Evolutionary conservation across 2,113 vertebrate species (phyloP).

Genomic region (Zosterops borbonicus): DNA sequence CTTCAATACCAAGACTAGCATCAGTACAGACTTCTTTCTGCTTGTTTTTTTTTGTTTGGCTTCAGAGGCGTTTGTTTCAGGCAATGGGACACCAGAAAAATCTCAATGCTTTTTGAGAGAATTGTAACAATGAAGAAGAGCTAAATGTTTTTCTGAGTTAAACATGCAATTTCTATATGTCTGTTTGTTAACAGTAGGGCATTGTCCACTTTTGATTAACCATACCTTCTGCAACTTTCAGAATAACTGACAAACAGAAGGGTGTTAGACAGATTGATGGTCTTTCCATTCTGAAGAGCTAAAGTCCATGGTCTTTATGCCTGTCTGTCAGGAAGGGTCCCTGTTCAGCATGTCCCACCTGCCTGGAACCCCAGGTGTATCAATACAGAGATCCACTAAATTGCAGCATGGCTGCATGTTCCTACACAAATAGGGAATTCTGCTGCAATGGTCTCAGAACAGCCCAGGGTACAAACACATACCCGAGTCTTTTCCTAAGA

Average conservation of each 20-base stretch:
- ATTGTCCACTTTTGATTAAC: background rate
- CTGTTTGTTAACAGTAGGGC: background rate
- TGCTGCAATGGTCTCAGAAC: background rate
- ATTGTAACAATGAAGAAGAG: background rate
- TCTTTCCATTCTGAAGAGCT: background rate
- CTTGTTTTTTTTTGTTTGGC: background rate
- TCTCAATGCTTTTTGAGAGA: background rate
- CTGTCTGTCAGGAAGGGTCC: background rate
- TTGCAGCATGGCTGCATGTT: background rate
- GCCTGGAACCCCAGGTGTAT: background rate
- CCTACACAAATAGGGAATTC: background rate
- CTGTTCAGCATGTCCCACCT: background rate
- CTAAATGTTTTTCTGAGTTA: background rate
- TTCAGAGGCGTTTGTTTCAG: background rate
- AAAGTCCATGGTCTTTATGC: background rate
- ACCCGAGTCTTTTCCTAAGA: background rate
- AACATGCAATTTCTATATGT: background rate
- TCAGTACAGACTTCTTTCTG: background rate
- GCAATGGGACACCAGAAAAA: background rate
- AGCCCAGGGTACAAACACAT: background rate
- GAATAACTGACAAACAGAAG: background rate
- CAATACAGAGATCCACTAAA: background rate
- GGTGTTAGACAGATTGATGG: fast-evolving
- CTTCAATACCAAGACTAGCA: background rate
- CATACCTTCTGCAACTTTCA: background rate